Evolutionary conservation across 2,113 vertebrate genomes (phyloP), one percentile per base, ranked within the genome.

Genomic region (Deroptyus accipitrinus): DNA sequence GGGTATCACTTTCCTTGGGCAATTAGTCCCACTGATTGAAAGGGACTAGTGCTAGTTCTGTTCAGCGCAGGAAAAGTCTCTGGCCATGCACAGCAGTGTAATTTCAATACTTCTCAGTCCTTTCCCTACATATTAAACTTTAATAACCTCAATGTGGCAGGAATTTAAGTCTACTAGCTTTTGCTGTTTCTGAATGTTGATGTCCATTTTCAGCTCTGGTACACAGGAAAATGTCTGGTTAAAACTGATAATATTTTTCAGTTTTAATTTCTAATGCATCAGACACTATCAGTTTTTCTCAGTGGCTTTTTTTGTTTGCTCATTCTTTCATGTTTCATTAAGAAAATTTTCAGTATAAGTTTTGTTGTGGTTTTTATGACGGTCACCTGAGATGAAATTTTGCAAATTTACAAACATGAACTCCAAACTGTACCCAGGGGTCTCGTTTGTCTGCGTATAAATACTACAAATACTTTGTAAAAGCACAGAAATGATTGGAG

Each of bases 401-500:
- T 17, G 0, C 48, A 82, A 81, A 77, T 95, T 86, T 93, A 77
- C 77, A 79, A 93, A 88, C 66, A 42, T 28, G 16, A 54, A 14
- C 39, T 57, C 70, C 28, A 68, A 90, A 86, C 39, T 4, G 27
- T 70, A 63, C 90, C 66, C 90, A 63, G n/a, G 68, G 42, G 64
- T 49, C 63, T 90, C 73, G 17, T 91, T 94, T 83, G 19, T n/a
- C 73, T 51, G 42, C 59, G 67, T 44, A 61, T 86, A 89, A 92
- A 77, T 78, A 19, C 87, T 85, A 73, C 74, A 94, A 94, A 92
- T 94, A 55, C 18, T 94, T 70, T 68, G 59, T 61, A 83, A 96
- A 95, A 94, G 17, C 51, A 72, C 18, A 91, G 54, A 74, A 94
- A 51, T 83, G 1, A 92, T 86, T 88, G 55, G 81, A 94, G 85